Evolutionary conservation across 2,113 vertebrate species (phyloP).

Genomic region (Donacobius atricapilla): DNA sequence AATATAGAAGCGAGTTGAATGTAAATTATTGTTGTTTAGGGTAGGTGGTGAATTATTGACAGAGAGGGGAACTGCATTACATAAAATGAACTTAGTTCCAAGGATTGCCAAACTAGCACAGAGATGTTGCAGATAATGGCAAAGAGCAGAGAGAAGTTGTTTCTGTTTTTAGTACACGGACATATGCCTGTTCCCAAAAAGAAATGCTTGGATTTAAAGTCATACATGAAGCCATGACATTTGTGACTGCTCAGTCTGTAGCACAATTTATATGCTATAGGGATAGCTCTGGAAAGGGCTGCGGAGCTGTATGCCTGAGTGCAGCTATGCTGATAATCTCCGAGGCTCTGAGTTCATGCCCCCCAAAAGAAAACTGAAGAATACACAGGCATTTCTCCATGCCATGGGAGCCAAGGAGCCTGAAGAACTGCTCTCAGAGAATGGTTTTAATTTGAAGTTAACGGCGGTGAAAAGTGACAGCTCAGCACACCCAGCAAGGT

Average conservation of each 20-base stretch:
- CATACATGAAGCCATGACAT: slow-evolving; percentile 24
- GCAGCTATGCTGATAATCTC: not conserved
- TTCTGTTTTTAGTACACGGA: slow-evolving; percentile 53
- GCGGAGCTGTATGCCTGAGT: not conserved
- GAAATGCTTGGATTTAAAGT: slow-evolving; percentile 56
- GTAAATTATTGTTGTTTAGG: slow-evolving; percentile 61
- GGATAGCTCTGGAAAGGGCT: not conserved
- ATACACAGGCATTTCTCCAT: not conserved
- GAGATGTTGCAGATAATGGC: slow-evolving; percentile 48
- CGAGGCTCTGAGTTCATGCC: not conserved
- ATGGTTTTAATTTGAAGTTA: not conserved
- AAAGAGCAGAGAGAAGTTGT: slow-evolving; percentile 31
- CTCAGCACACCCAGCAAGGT: not conserved
- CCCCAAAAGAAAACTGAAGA: not conserved
- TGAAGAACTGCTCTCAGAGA: not conserved
- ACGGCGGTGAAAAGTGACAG: not conserved
- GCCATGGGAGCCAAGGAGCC: not conserved
- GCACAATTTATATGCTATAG: not conserved
- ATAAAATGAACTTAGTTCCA: slow-evolving; percentile 41
- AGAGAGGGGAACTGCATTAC: slow-evolving; percentile 49
- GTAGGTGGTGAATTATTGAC: slow-evolving; percentile 59
- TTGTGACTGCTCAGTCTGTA: slow-evolving; percentile 44
- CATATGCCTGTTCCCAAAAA: slow-evolving; percentile 60
- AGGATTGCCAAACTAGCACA: slow-evolving; percentile 52
- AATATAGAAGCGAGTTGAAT: slow-evolving; percentile 64